phyloP scores from a whole-genome alignment of 1,140 invertebrate genomes.

The Eciton burchellii region DNA sequence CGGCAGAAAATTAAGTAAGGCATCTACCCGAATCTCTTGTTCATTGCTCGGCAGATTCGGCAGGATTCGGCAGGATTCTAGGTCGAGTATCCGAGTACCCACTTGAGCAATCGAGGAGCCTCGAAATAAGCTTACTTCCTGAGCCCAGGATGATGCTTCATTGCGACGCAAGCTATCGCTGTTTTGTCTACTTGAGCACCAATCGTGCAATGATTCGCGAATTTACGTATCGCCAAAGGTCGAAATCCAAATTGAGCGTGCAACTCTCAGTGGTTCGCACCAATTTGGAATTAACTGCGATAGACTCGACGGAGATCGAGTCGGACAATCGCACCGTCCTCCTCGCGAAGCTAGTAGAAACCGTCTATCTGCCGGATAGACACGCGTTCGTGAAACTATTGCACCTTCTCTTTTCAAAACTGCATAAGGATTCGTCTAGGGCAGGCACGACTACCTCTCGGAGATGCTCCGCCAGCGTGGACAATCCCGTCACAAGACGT shows the following conservation, averaged over 20 bases:
- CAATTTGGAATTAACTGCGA: constrained; percentile 37
- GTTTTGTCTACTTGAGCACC: too few species aligned
- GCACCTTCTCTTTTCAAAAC: constrained; percentile 67
- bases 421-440: constrained; percentile 75
- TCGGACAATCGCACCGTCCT: constrained; percentile 45
- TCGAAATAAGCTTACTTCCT: background rate
- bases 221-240: constrained; percentile 4
- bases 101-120: too few species aligned
- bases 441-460: constrained; percentile 68
- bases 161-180: constrained; percentile 38
- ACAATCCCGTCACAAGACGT: constrained; percentile 71
- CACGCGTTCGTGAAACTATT: constrained; percentile 60
- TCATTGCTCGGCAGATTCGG: too few species aligned
- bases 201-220: background rate
- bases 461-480: constrained; percentile 72
- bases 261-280: constrained; percentile 37
- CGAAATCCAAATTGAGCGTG: background rate
- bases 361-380: constrained; percentile 53
- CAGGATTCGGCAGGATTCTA: background rate
- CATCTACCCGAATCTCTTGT: background rate
- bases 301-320: constrained; percentile 56
- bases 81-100: too few species aligned
- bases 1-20: background rate
- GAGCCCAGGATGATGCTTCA: background rate
- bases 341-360: constrained; percentile 35